Conservation (phyloP, 1,140 invertebrate species). For the Vollenhovia emeryi region DNA sequence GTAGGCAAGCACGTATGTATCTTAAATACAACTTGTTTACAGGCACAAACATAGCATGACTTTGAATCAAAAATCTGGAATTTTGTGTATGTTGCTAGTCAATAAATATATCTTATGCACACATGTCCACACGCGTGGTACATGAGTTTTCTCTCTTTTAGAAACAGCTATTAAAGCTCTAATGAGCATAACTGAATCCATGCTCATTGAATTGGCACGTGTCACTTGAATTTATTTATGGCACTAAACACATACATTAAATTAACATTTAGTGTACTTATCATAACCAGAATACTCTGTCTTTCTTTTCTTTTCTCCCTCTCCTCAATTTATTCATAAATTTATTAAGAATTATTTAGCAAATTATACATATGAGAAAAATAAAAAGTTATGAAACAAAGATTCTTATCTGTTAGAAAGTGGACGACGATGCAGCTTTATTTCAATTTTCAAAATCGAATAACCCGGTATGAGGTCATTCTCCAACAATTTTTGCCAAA, state of each 20-base stretch:
- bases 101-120: not conserved
- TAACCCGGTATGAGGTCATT: not conserved
- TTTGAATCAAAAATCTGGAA: not conserved
- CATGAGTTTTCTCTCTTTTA: not conserved
- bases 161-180: conserved; percentile 5
- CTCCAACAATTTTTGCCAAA: conserved; percentile 8
- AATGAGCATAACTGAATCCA: conserved; percentile 27
- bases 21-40: not conserved
- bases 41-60: not conserved
- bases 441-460: not conserved
- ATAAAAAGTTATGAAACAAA: conserved; percentile 7
- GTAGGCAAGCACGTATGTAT: not conserved
- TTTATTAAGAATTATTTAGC: conserved; percentile 2
- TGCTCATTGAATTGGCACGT: conserved; percentile 43
- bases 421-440: conserved; percentile 22
- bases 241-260: conserved; percentile 57
- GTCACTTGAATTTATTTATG: conserved; percentile 48
- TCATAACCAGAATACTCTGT: conserved; percentile 18
- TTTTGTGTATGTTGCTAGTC: not conserved
- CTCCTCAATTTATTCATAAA: not conserved
- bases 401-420: conserved; percentile 2
- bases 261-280: conserved; percentile 37
- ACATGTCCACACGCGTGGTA: not conserved
- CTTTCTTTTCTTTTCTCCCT: too few relatives aligned
- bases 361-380: conserved; percentile 24